Evolutionary conservation across 2,888 invertebrate species (phyloP), one percentile per base, ranked within the genome.

Genomic region (Pachliopta kotzebuea): DNA sequence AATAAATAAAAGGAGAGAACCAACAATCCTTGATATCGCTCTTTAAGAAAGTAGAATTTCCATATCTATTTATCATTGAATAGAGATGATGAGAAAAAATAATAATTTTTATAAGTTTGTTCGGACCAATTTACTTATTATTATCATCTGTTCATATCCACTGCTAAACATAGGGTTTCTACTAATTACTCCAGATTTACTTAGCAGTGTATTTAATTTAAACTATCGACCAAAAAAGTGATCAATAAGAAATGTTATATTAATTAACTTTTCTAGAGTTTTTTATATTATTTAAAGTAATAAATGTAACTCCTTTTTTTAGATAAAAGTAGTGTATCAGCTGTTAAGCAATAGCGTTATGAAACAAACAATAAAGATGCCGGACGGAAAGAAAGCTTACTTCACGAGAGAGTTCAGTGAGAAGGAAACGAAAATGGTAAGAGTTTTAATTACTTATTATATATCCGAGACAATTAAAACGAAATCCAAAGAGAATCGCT

Each of bases 331-430:
- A 1, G 79, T 75, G 49, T 87, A 80, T 69, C 75, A 74, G n/a
- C 55, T 86, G 60, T 84, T 85, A 73, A 73, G 74, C 11, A 85
- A 89, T 0, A 81, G 84, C 50, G 73, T 84, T 8, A 66, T 89
- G 21, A 81, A 80, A 62, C 88, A 89, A 73, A 71, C 74, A 0
- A 77, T 87, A 26, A 77, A 71, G 60, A 76, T 78, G 50, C 74
- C 75, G 0, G 81, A 83, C 17, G 88, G 88, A 18, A 81, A 75
- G 66, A 68, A 75, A 0, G 73, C 80, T 0, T 70, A 79, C 67
- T 87, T 89, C 66, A 79, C 73, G 49, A 75, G 85, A 56, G 85
- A 83, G 63, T 89, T 88, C 53, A 72, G 73, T 6, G 83, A 81
- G 0, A 79, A 74, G 2, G 78, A 80, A 45, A 76, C 83, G 0